These are phyloP conservation scores for Camponotus fellah DNA, from an alignment of 2,888 invertebrate species.

Conservation along the genomic window DNA sequence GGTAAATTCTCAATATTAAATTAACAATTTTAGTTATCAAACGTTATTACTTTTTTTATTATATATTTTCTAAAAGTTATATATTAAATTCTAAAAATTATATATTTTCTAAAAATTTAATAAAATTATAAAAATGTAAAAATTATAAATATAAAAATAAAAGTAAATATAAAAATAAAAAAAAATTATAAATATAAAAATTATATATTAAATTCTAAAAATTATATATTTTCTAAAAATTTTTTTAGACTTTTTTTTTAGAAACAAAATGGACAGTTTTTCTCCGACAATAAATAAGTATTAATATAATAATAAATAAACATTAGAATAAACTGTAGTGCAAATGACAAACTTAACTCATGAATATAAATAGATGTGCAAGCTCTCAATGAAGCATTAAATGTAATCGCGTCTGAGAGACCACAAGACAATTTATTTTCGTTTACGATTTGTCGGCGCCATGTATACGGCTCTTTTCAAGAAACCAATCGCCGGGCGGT, in stretches of 20 bases:
- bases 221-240: not conserved
- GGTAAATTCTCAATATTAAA: slow-evolving; percentile 11
- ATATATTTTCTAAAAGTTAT: too few relatives aligned
- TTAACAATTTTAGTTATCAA: not conserved
- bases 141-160: too few relatives aligned
- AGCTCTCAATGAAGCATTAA: slow-evolving; percentile 19
- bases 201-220: too few relatives aligned
- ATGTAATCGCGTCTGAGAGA: slow-evolving; percentile 10
- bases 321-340: not conserved
- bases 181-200: too few relatives aligned
- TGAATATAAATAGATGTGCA: slow-evolving; percentile 14
- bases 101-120: not conserved
- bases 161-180: too few relatives aligned
- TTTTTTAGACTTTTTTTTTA: not conserved
- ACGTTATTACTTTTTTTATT: not conserved
- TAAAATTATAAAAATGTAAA: too few relatives aligned
- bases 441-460: slow-evolving; percentile 28
- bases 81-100: not conserved
- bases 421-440: slow-evolving; percentile 29
- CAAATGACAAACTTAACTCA: not conserved
- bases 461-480: slow-evolving; percentile 29
- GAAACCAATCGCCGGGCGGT: slow-evolving; percentile 48
- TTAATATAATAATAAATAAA: slow-evolving; percentile 1
- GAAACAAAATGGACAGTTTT: not conserved
- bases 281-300: not conserved